Percentiles rank a stretch among this genome's conserved stretches.
Evolutionary conservation across 2,888 invertebrate genomes (phyloP).

Genomic region (Meghimatium bilineatum): DNA sequence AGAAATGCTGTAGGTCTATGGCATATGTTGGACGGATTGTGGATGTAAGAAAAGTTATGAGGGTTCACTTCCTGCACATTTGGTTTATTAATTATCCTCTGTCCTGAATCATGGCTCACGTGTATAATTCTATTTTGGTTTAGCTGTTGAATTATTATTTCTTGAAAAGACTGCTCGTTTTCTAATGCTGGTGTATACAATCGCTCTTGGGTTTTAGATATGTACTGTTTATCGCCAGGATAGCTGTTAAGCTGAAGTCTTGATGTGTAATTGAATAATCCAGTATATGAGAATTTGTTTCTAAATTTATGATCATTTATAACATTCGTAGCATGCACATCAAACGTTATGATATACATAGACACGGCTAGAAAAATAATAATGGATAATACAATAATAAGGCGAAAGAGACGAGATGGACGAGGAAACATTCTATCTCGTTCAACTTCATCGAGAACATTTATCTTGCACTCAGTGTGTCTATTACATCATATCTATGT

Average conservation of each 20-base stretch:
- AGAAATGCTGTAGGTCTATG: slow-evolving; percentile 59
- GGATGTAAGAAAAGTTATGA: slow-evolving; percentile 50
- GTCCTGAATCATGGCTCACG: neutral
- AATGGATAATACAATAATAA: slow-evolving; percentile 35
- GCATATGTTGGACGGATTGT: slow-evolving; percentile 46
- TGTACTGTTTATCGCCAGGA: neutral
- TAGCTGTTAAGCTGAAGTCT: neutral
- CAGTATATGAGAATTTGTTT: neutral
- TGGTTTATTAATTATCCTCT: neutral
- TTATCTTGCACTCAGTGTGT: neutral
- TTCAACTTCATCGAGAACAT: neutral
- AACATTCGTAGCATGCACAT: neutral
- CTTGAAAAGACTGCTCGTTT: neutral
- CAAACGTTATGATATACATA: slow-evolving; percentile 11
- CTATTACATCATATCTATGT: neutral
- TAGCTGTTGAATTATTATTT: neutral
- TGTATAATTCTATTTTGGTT: neutral
- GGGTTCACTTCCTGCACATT: slow-evolving; percentile 25
- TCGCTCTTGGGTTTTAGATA: neutral
- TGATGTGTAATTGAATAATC: neutral
- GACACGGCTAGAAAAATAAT: slow-evolving; percentile 23
- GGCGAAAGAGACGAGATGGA: slow-evolving; percentile 40
- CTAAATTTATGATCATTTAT: neutral
- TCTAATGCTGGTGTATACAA: neutral
- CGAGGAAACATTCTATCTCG: slow-evolving; percentile 50